A percentile compares a stretch with the other conserved stretches of the same genome.
phyloP scores from a whole-genome alignment of 2,888 invertebrate genomes.

The Ophion obscuratus region DNA sequence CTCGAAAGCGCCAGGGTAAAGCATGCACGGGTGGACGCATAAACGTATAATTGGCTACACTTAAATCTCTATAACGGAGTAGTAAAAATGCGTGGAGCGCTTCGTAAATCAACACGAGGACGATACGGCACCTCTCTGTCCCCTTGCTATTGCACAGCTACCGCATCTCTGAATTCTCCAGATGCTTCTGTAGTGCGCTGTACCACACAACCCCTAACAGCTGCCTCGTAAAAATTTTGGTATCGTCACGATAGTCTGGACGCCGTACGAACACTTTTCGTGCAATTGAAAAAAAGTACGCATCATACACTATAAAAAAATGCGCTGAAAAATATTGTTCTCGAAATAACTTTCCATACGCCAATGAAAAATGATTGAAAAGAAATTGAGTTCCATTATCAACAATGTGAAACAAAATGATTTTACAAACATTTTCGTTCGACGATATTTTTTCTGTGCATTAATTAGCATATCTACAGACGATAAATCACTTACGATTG shows the following conservation, averaged over 20 bases:
- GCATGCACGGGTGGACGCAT: conserved; percentile 74
- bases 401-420: too few species aligned
- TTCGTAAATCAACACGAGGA: conserved; percentile 82
- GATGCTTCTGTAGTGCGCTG: conserved; percentile 39
- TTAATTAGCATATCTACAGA: too few species aligned
- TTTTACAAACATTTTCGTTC: too few species aligned
- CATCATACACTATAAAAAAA: too few species aligned
- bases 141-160: conserved; percentile 47
- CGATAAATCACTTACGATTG: too few species aligned
- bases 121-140: conserved; percentile 75
- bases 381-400: too few species aligned
- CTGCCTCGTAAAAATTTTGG: conserved; percentile 52
- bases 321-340: too few species aligned
- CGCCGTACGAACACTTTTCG: conserved; percentile 20
- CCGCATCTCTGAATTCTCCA: conserved; percentile 58
- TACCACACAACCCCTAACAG: conserved; percentile 39
- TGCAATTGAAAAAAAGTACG: not conserved
- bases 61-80: conserved; percentile 83
- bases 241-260: conserved; percentile 15
- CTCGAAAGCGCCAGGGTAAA: conserved; percentile 65
- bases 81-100: conserved; percentile 81
- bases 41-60: conserved; percentile 83
- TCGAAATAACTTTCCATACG: too few species aligned
- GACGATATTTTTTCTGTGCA: too few species aligned
- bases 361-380: too few species aligned